A percentile compares a stretch with the other conserved stretches of the same genome.
These are phyloP conservation scores for Drosophila kuntzei DNA, from an alignment of 2,888 invertebrate genomes.

Conservation along the genomic window DNA sequence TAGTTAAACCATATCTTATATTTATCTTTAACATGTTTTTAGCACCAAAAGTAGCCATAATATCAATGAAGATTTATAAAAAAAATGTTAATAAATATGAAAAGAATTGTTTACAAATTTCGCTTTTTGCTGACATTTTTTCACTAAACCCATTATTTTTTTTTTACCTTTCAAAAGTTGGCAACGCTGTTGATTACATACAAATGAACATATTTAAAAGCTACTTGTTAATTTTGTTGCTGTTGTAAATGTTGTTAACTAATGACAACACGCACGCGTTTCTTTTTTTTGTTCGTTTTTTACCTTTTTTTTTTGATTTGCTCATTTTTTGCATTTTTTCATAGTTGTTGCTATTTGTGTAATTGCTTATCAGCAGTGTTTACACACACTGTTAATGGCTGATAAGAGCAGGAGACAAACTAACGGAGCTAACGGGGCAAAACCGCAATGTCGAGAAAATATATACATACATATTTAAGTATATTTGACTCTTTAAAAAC, in stretches of 20 bases:
- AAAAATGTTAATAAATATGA: too few species aligned
- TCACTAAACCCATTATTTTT: too few species aligned
- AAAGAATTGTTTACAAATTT: too few species aligned
- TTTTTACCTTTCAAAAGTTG: not conserved
- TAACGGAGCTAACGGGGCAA: slow-evolving; percentile 20
- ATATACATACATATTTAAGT: not conserved
- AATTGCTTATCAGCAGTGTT: slow-evolving; percentile 49
- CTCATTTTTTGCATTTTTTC: slow-evolving; percentile 18
- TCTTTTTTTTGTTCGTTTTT: not conserved
- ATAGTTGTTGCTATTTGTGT: slow-evolving; percentile 45
- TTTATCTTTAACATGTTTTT: too few species aligned
- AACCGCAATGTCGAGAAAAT: slow-evolving; percentile 5
- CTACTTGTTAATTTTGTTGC: not conserved
- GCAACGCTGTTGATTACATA: not conserved
- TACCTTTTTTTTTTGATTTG: not conserved
- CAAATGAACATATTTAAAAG: not conserved
- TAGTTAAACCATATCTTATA: too few species aligned
- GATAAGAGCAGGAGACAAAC: slow-evolving; percentile 47
- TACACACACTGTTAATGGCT: slow-evolving; percentile 27
- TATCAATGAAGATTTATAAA: too few species aligned
- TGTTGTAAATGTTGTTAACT: slow-evolving; percentile 21
- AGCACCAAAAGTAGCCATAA: too few species aligned
- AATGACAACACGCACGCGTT: slow-evolving; percentile 31
- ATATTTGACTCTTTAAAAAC: slow-evolving; percentile 31
- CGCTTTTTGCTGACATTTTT: too few species aligned